These are phyloP conservation scores for Pocillopora grandis DNA, from an alignment of 92 coral and sea anemone species.

Conservation along the genomic window DNA sequence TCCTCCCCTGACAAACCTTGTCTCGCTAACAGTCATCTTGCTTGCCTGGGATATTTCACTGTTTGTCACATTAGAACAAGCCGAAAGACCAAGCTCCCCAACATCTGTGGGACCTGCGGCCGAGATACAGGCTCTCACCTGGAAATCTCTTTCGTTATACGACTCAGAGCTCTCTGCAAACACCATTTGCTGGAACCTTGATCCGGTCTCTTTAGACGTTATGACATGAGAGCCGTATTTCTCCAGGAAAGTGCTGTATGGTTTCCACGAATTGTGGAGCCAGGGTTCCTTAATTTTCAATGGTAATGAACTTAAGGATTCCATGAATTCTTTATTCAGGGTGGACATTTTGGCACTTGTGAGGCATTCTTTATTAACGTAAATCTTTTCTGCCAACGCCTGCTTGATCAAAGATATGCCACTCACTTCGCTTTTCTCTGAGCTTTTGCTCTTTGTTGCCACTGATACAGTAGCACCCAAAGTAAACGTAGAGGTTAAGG, in stretches of 20 bases:
- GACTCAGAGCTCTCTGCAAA: conserved; percentile 15
- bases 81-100: background rate
- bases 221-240: conserved; percentile 40
- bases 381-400: background rate
- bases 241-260: conserved; percentile 2
- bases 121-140: conserved; percentile 36
- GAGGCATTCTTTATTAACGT: conserved; percentile 14
- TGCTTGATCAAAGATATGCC: background rate
- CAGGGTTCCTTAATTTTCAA: conserved; percentile 6
- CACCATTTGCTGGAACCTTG: conserved; percentile 32
- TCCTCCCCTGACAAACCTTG: conserved; percentile 37
- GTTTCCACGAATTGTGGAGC: conserved; percentile 21
- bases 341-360: background rate
- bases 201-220: background rate
- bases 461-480: conserved; percentile 10
- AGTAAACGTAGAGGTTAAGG: background rate
- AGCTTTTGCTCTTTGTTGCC: conserved; percentile 14
- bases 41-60: background rate
- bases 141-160: conserved; percentile 13
- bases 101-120: conserved; percentile 5
- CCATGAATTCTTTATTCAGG: background rate
- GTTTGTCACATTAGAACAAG: conserved; percentile 21
- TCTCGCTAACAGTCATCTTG: conserved; percentile 8
- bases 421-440: background rate
- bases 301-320: background rate